Evolutionary conservation across 1,140 invertebrate species (phyloP), one percentile per base, ranked within the genome.

Genomic region (Patella vulgata): DNA sequence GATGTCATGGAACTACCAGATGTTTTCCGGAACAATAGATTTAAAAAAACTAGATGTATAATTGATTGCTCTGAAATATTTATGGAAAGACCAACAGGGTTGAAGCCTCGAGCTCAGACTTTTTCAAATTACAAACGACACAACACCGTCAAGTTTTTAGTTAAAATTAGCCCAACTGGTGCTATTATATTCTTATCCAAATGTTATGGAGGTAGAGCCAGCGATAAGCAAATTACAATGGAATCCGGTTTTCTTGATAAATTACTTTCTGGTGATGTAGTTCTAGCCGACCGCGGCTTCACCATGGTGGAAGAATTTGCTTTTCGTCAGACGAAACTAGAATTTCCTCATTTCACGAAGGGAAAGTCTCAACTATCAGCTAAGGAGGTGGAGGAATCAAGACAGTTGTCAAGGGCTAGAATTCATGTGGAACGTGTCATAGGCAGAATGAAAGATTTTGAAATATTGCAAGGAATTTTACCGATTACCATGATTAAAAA

Each of bases 241-340:
- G 64, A 82, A 60, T 77, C 71, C 40, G 82, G 77, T 6, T 76
- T 85, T 58, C 53, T 84, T 56, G 69, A 85, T 69, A 56, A 74
- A 42, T 62, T 84, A 44, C 77, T 83, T 75, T 62, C 68, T 54
- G 80, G 75, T 53, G 83, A 84, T 70, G 19, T 64, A 12, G 74
- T 85, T 57, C 68, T 85, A 48, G 82, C 79, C 8, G 81, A 84
- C 59, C 82, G 82, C 78, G 82, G 82, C 14, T 84, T 84, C 66
- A 68, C 73, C 54, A 23, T 51, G 19, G 6, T 9, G 6, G 27
- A 28, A 14, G 6, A 36, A 36, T 36, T 36, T 36, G 33, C 33
- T 8, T 36, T 36, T 8, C 5, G 33, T 8, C 5, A 14, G 5
- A 14, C 14, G 33, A 36, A 36, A 14, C 14, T 36, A 36, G 33